Base-by-base conservation (phyloP, 1,140 invertebrate genomes). In the Papilio polytes region DNA sequence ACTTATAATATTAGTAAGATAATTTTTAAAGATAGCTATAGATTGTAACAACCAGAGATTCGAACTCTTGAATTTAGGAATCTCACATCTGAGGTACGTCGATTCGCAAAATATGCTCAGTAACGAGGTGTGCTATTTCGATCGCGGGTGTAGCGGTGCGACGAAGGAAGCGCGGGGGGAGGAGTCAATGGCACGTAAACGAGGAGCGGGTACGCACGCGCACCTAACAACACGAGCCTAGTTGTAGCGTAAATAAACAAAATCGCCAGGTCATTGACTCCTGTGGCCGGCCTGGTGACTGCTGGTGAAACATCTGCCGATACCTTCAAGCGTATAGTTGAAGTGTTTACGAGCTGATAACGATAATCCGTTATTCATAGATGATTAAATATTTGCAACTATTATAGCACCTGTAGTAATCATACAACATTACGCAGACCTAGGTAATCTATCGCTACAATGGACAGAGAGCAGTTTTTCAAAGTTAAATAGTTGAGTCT, bases 101-200 rank as follows among this genome's bases (percentile, higher is more conserved):
- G 26, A 70, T 70, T 36, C 63, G 63, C 63, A 36, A 70, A 70
- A 70, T 63, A 26, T 70, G 22, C 63, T 31, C 22, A 15, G 63
- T 70, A 70, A 48, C 41, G 53, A 85, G 80, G 80, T 31, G 72
- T 70, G 86, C 88, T 90, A 91, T 90, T 91, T 91, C 83, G 83
- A 90, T 87, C 85, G 59, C 79, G 66, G 74, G 85, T 84, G 82
- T 85, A 87, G 81, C n/a, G 53, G 53, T 20, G 53, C 53, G 53
- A 8, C 1, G 8, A 0, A 7, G n/a, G 53, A n/a, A 10, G 77
- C 77, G 77, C 80, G 82, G 73, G 73, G 72, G 83, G 84, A 90
- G 92, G 22, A 91, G 90, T 91, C 91, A 93, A 92, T 92, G 90
- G 90, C 90, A 91, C 87, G 87, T 85, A 86, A 92, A 89, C 86